Evolutionary conservation across 1,140 invertebrate genomes (phyloP).

Genomic region (Drosophila parvula): DNA sequence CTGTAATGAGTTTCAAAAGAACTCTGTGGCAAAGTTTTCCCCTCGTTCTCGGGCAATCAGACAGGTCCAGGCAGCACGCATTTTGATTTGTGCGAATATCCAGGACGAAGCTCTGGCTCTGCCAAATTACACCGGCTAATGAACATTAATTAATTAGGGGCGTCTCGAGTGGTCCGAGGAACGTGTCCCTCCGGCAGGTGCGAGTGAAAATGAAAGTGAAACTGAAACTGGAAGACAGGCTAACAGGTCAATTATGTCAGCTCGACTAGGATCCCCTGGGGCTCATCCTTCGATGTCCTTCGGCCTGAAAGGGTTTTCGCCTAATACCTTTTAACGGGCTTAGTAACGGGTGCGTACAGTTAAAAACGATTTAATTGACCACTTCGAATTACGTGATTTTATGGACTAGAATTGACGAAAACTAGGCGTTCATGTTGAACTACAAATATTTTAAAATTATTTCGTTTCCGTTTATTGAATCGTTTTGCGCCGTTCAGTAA

Average conservation of each 20-base stretch:
- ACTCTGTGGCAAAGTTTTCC: conserved; percentile 52
- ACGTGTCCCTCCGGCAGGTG: conserved; percentile 52
- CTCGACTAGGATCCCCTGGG: conserved; percentile 13
- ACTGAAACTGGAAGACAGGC: conserved; percentile 15
- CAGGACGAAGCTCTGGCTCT: conserved; percentile 37
- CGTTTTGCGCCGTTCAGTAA: conserved; percentile 28
- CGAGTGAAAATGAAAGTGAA: conserved; percentile 20
- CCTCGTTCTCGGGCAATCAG: conserved; percentile 55
- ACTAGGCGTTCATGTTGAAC: neutral
- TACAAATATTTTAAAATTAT: neutral
- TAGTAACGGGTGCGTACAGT: neutral
- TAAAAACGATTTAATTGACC: conserved; percentile 26
- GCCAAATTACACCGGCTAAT: conserved; percentile 64
- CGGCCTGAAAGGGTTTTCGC: neutral
- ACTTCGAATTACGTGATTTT: neutral
- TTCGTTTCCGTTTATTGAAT: neutral
- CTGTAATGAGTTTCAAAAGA: conserved; percentile 73
- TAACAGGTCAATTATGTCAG: conserved; percentile 62
- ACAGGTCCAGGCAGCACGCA: conserved; percentile 52
- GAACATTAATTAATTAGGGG: conserved; percentile 78
- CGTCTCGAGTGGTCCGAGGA: conserved; percentile 28
- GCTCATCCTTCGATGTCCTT: neutral
- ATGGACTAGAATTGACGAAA: neutral
- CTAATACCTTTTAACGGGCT: conserved; percentile 8
- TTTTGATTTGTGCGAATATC: conserved; percentile 71